Conservation (phyloP, 2,797 vertebrate species). For the Darevskia nairensis region DNA sequence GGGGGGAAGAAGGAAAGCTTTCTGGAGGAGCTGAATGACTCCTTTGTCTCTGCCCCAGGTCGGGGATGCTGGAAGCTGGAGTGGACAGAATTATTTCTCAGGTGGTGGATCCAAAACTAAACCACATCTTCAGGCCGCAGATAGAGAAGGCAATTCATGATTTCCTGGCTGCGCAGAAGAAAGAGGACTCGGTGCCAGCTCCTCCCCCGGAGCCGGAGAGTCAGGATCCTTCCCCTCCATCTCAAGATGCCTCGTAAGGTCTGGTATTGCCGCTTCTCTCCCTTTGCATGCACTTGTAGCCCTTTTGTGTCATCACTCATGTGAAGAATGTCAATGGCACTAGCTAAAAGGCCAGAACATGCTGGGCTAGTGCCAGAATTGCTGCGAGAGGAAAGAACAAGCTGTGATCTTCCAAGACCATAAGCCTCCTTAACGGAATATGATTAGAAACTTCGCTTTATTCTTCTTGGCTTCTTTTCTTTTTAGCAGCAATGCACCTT, state of each 20-base stretch:
- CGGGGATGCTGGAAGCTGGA: slow-evolving; percentile 92
- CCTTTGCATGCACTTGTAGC: slow-evolving; percentile 25
- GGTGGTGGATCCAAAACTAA: slow-evolving; percentile 91
- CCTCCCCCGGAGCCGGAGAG: slow-evolving; percentile 84
- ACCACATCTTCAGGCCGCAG: slow-evolving; percentile 93
- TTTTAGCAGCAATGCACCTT: background rate
- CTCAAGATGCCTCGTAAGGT: slow-evolving; percentile 90
- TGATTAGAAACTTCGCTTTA: background rate
- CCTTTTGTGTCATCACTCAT: background rate
- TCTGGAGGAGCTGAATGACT: slow-evolving; percentile 65
- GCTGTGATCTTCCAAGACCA: background rate
- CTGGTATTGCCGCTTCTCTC: slow-evolving; percentile 41
- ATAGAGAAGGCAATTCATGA: slow-evolving; percentile 95
- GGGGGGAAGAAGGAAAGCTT: slow-evolving; percentile 56
- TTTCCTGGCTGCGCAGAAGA: slow-evolving; percentile 86
- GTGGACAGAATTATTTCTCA: slow-evolving; percentile 97
- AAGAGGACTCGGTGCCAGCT: slow-evolving; percentile 83
- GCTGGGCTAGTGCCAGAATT: background rate
- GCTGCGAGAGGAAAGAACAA: slow-evolving; percentile 7
- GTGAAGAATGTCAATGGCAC: slow-evolving; percentile 31
- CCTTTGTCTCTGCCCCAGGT: slow-evolving; percentile 89
- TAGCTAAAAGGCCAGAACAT: background rate
- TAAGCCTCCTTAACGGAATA: background rate
- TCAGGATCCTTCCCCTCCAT: slow-evolving; percentile 81
- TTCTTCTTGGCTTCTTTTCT: slow-evolving; percentile 31